Conservation (phyloP, 2,888 invertebrate species). For the Apodemia mormo region DNA sequence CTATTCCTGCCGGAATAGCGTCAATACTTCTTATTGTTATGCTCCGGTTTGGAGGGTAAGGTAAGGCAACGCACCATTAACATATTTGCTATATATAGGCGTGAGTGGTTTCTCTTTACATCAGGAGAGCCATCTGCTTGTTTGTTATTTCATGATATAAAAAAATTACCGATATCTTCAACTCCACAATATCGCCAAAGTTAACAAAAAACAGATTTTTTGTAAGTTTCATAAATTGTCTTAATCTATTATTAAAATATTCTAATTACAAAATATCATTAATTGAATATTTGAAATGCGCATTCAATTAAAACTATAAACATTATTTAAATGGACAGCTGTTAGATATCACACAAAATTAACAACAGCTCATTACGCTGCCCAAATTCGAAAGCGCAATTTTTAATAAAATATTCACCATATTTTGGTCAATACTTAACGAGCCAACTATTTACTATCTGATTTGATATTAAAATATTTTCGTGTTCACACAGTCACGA, state of each 20-base stretch:
- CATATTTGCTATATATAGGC: too few species aligned
- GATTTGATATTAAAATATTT: constrained; percentile 21
- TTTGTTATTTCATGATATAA: too few species aligned
- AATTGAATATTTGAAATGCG: background rate
- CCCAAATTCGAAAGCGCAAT: background rate
- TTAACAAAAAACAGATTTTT: too few species aligned
- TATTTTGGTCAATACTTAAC: constrained; percentile 10
- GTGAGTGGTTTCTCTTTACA: too few species aligned
- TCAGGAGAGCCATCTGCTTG: too few species aligned
- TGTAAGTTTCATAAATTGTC: too few species aligned
- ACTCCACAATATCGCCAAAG: too few species aligned
- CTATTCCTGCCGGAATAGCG: too few species aligned
- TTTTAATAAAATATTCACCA: constrained; percentile 6
- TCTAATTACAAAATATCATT: background rate
- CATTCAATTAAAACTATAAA: constrained; percentile 1
- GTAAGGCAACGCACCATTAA: too few species aligned
- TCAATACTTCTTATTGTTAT: too few species aligned
- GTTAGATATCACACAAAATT: constrained; percentile 15
- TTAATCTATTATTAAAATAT: background rate
- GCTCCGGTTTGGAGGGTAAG: too few species aligned
- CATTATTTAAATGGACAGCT: constrained; percentile 7
- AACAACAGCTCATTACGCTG: constrained; percentile 1
- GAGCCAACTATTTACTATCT: constrained; percentile 15
- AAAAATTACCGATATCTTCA: too few species aligned
- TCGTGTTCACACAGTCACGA: constrained; percentile 22